A percentile compares a stretch with the other conserved stretches of the same genome.
These are phyloP conservation scores for Chelonus formosanus DNA, from an alignment of 2,888 invertebrate species.

Conservation along the genomic window DNA sequence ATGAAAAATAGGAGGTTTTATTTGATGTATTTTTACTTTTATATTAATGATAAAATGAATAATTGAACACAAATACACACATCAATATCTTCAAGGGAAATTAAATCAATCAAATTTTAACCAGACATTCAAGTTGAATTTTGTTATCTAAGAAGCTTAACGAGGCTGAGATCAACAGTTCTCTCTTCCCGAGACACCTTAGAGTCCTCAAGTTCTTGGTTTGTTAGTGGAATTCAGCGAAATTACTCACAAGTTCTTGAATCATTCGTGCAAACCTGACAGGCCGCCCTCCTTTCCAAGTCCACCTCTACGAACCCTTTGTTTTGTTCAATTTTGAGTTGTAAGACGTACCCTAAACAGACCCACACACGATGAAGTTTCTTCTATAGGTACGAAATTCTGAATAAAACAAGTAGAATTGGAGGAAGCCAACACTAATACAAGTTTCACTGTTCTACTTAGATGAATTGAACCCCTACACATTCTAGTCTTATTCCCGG, in stretches of 20 bases:
- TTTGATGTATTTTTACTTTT: too few species aligned
- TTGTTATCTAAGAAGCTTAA: conserved; percentile 1
- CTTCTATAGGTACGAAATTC: conserved; percentile 20
- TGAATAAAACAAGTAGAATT: background rate
- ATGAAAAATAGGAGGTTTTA: too few species aligned
- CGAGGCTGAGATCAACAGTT: conserved; percentile 9
- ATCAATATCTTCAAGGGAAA: background rate
- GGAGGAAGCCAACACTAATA: conserved; percentile 7
- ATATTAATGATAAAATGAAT: too few species aligned
- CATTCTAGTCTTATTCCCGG: background rate
- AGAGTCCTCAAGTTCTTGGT: conserved; percentile 4
- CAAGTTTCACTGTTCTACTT: background rate
- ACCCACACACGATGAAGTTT: conserved; percentile 15
- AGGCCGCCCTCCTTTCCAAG: background rate
- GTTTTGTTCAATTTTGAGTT: conserved; percentile 2
- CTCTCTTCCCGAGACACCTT: conserved; percentile 1
- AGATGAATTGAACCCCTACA: background rate
- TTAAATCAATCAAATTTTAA: background rate
- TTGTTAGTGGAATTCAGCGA: conserved; percentile 6
- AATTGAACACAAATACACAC: background rate
- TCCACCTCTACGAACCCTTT: background rate
- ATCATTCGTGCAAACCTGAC: conserved; percentile 2
- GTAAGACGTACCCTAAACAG: background rate
- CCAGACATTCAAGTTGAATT: background rate
- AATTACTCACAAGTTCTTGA: conserved; percentile 18